phyloP scores from a whole-genome alignment of 2,113 vertebrate genomes.

The Tichodroma muraria region DNA sequence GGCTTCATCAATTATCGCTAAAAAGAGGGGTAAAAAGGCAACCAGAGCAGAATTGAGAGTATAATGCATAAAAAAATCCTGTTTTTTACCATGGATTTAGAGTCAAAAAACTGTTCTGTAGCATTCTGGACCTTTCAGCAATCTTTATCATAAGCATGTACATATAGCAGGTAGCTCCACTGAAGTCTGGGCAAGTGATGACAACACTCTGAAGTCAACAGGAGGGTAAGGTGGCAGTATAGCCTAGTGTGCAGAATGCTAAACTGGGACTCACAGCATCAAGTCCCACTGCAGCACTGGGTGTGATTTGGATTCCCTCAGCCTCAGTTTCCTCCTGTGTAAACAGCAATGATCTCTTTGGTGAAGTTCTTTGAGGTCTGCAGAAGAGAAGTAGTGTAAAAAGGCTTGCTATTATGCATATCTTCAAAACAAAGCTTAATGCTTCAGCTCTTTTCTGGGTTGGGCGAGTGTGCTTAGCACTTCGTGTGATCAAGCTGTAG shows the following conservation, averaged over 20 bases:
- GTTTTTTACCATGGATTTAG: background rate
- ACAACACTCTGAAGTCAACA: background rate
- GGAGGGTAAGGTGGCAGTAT: background rate
- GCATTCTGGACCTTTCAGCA: background rate
- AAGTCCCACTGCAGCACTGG: background rate
- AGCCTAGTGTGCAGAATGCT: background rate
- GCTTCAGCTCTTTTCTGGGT: background rate
- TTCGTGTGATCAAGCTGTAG: constrained; percentile 21
- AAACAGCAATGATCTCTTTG: background rate
- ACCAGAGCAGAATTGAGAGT: background rate
- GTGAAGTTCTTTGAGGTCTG: background rate
- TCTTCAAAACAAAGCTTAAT: constrained; percentile 37
- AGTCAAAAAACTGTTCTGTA: background rate
- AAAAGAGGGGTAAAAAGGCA: background rate
- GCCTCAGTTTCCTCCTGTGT: background rate
- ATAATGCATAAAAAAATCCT: background rate
- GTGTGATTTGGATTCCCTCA: background rate
- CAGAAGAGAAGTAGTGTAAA: background rate
- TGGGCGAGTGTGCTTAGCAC: constrained; percentile 6
- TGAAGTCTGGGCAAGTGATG: background rate
- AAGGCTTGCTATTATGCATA: background rate
- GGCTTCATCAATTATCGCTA: background rate
- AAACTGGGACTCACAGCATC: background rate
- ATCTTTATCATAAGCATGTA: background rate
- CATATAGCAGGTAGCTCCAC: background rate